Evolutionary conservation across 2,888 invertebrate species (phyloP).

Genomic region (Gryllus longicercus): DNA sequence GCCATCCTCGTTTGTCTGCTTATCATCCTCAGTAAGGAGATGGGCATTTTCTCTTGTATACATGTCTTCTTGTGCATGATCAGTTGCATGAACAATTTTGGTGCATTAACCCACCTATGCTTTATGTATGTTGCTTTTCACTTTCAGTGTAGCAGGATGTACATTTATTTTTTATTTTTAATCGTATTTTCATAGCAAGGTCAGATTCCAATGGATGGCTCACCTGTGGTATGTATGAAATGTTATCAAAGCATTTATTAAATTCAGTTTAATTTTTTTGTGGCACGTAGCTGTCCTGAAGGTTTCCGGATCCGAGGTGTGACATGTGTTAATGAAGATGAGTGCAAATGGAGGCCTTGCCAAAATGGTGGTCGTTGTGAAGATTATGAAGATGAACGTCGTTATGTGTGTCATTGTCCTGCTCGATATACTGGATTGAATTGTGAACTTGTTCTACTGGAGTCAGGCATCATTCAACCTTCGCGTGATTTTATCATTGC

Average conservation of each 20-base stretch:
- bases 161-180: neutral
- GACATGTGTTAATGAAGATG: slow-evolving; percentile 50
- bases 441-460: slow-evolving; percentile 57
- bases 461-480: slow-evolving; percentile 75
- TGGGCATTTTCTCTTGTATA: neutral
- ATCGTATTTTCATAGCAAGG: neutral
- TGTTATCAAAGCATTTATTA: too few relatives aligned
- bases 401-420: slow-evolving; percentile 47
- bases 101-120: neutral
- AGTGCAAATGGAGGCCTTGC: slow-evolving; percentile 49
- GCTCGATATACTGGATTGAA: slow-evolving; percentile 45
- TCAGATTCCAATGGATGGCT: neutral
- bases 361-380: slow-evolving; percentile 49
- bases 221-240: neutral
- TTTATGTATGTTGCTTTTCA: neutral
- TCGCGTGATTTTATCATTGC: slow-evolving; percentile 86
- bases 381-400: slow-evolving; percentile 46
- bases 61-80: neutral
- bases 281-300: slow-evolving; percentile 65
- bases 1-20: slow-evolving; percentile 96
- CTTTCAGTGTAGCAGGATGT: neutral
- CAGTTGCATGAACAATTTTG: neutral
- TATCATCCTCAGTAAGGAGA: slow-evolving; percentile 87
- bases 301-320: slow-evolving; percentile 64
- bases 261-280: slow-evolving; percentile 23